These are phyloP conservation scores for Myotis davidii DNA, from an alignment of 2,113 vertebrate genomes.

Conservation along the genomic window DNA sequence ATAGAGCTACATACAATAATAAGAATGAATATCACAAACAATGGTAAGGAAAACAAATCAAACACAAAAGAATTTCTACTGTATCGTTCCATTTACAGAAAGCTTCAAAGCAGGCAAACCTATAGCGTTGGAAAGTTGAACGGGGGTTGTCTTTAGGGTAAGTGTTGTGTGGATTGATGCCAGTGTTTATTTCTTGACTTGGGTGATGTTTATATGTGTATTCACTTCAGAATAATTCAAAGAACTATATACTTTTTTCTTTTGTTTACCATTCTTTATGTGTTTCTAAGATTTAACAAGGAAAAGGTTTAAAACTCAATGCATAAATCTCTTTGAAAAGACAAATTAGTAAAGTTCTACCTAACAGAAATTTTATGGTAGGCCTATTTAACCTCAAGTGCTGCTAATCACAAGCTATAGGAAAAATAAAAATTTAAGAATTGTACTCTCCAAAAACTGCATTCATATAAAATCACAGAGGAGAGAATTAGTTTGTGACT, in stretches of 20 bases:
- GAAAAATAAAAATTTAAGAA: not conserved
- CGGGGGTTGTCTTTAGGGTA: not conserved
- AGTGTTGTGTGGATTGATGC: rapidly evolving
- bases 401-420: not conserved
- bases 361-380: not conserved
- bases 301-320: not conserved
- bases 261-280: not conserved
- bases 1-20: not conserved
- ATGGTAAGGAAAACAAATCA: not conserved
- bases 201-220: not conserved
- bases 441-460: not conserved
- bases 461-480: not conserved
- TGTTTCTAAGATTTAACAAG: not conserved
- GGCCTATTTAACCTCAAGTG: not conserved
- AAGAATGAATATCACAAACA: not conserved
- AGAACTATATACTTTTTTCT: not conserved
- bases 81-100: not conserved
- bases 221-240: not conserved
- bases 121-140: not conserved
- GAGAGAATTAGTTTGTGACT: not conserved
- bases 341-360: not conserved
- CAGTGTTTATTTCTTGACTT: not conserved
- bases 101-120: not conserved
- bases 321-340: not conserved
- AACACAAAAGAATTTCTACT: not conserved